Evolutionary conservation across 2,113 vertebrate genomes (phyloP).

Genomic region (Oryzias celebensis): DNA sequence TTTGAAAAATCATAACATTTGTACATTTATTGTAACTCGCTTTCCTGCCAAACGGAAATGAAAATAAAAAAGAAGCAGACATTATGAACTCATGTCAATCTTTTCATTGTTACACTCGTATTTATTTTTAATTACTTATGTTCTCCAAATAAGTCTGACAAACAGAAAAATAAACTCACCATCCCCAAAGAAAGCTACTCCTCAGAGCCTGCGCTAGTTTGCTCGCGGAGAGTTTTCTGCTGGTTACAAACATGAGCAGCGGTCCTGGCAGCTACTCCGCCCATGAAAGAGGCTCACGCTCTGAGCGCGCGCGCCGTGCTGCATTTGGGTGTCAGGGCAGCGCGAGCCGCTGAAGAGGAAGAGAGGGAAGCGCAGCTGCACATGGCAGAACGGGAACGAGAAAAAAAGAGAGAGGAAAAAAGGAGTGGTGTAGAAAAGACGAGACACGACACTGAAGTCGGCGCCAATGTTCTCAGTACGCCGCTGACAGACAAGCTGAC

Average conservation of each 20-base stretch:
- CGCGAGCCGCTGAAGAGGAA: slow-evolving; percentile 44
- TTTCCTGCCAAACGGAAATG: too few relatives aligned
- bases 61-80: too few relatives aligned
- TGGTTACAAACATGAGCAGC: slow-evolving; percentile 44
- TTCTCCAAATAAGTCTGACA: not conserved
- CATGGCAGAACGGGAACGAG: slow-evolving; percentile 40
- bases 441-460: slow-evolving; percentile 38
- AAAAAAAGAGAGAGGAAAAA: not conserved
- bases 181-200: slow-evolving; percentile 75
- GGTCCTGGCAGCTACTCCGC: slow-evolving; percentile 55
- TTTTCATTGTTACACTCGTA: too few relatives aligned
- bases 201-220: slow-evolving; percentile 42
- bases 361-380: slow-evolving; percentile 56
- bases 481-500: slow-evolving; percentile 65
- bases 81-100: too few relatives aligned
- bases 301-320: slow-evolving; percentile 54
- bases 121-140: too few relatives aligned
- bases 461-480: slow-evolving; percentile 60
- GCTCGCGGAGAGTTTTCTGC: slow-evolving; percentile 59
- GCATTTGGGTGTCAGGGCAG: slow-evolving; percentile 56
- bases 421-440: slow-evolving; percentile 44
- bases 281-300: slow-evolving; percentile 58
- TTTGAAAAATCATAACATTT: too few relatives aligned
- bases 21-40: too few relatives aligned
- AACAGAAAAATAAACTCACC: slow-evolving; percentile 68